Conservation (phyloP, 2,113 vertebrate species). For the Urocynchramus pylzowi region DNA sequence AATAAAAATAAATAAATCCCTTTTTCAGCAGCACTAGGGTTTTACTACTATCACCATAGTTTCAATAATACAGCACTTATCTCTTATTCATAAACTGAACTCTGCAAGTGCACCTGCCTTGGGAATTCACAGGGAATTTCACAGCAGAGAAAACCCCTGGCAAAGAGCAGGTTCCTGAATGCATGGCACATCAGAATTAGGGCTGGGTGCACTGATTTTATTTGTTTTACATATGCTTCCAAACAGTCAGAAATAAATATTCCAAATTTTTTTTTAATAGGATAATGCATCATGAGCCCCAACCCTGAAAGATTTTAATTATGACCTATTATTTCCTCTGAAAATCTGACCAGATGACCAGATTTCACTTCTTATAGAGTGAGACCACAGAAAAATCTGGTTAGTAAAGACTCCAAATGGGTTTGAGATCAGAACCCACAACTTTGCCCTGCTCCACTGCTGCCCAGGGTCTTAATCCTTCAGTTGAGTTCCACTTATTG, state of each 20-base stretch:
- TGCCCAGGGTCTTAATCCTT: too few relatives aligned
- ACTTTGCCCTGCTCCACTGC: neutral
- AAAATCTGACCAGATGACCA: neutral
- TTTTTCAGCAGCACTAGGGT: neutral
- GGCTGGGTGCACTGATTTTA: neutral
- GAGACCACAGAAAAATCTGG: neutral
- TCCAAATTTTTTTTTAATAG: neutral
- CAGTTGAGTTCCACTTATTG: neutral
- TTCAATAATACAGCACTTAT: neutral
- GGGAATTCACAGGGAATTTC: neutral
- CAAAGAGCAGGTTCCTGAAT: neutral
- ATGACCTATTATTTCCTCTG: neutral
- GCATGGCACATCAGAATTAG: neutral
- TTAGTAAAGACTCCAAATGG: neutral
- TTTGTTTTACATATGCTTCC: neutral
- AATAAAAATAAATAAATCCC: neutral
- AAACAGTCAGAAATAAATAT: neutral
- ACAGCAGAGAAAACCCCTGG: neutral
- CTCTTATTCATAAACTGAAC: neutral
- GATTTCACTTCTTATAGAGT: neutral
- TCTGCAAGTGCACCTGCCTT: neutral
- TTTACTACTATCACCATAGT: neutral
- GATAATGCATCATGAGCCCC: neutral
- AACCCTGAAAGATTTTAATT: neutral
- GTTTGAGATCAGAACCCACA: neutral